Base-by-base conservation (phyloP, 2,113 vertebrate genomes). In the Spea multiplicata region DNA sequence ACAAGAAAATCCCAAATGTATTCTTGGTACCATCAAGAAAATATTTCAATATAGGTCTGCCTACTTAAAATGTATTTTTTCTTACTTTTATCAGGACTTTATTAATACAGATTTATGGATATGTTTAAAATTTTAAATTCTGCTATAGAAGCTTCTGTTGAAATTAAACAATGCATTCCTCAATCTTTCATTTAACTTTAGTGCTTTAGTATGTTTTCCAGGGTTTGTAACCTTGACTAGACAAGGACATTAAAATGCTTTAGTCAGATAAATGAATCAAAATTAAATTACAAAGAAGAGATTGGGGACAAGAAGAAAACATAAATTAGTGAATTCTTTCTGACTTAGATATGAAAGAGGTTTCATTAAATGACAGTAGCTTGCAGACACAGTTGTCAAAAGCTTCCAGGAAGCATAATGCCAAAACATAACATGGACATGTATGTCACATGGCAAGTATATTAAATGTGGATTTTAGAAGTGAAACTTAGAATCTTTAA, bases 201-300 rank as follows among this genome's bases (percentile, higher is more conserved):
- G 45, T 68, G 52, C 53, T 5, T 30, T 30, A 30, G 10, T 46
- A 52, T 59, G 61, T 65, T 80, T 73, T 64, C 46, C 49, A 6
- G 74, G 16, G 53, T 74, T 80, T 74, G 6, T 74, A 68, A 80
- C 78, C 78, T 80, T 80, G 71, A 80, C 30, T 73, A 74, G 71
- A 45, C 45, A 74, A 80, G 78, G 78, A 44, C 62, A 49, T 66
- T 53, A 74, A 74, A 68, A 53, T 73, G 53, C 47, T 74, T 74
- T 66, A 30, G 64, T 48, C 62, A 74, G 71, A 74, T 80, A 45
- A 80, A 53, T 68, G 46, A 74, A 80, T 80, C 52, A 73, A 74
- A 80, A 74, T 80, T n/a, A 80, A 80, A 80, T 80, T 80, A 74
- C 64, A 80, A 80, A 74, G 71, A 65, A 80, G 78, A 80, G 64